Percentiles rank a stretch among this genome's conserved stretches.
Evolutionary conservation across 2,113 vertebrate species (phyloP).

Genomic region (Lamprologus speciosus): DNA sequence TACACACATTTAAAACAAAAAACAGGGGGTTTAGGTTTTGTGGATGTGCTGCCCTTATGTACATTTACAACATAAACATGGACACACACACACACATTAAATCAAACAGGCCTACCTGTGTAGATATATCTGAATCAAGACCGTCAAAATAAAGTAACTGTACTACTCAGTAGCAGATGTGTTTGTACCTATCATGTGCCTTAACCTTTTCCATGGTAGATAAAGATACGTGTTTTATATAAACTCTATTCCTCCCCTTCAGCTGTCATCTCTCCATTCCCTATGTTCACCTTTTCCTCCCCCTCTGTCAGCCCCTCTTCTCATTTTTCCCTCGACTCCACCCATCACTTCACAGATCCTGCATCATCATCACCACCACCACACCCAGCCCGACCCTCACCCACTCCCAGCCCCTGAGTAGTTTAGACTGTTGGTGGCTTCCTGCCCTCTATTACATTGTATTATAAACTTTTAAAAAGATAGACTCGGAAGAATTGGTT

Average conservation of each 20-base stretch:
- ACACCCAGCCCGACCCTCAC: neutral
- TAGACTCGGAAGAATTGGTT: slow-evolving; percentile 66
- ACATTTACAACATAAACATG: slow-evolving; percentile 33
- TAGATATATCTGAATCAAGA: slow-evolving; percentile 71
- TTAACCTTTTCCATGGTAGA: slow-evolving; percentile 95
- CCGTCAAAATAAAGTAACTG: slow-evolving; percentile 73
- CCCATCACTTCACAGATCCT: slow-evolving; percentile 23
- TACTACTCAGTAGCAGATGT: slow-evolving; percentile 83
- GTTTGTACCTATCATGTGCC: slow-evolving; percentile 96
- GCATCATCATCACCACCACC: neutral
- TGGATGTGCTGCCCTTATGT: slow-evolving; percentile 26
- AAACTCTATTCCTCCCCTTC: slow-evolving; percentile 54
- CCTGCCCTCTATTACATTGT: slow-evolving; percentile 88
- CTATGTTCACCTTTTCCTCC: neutral
- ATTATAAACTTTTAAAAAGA: slow-evolving; percentile 80
- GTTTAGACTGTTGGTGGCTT: slow-evolving; percentile 79
- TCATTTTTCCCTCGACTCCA: neutral
- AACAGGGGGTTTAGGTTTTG: slow-evolving; percentile 1
- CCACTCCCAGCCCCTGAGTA: slow-evolving; percentile 46
- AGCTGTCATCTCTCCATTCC: slow-evolving; percentile 25
- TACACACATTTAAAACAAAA: neutral
- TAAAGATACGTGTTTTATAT: slow-evolving; percentile 80
- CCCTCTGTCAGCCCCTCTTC: neutral
- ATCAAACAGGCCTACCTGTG: slow-evolving; percentile 65
- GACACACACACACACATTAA: slow-evolving; percentile 12